phyloP scores from a whole-genome alignment of 1,140 invertebrate genomes.

The Sesamia nonagrioides region DNA sequence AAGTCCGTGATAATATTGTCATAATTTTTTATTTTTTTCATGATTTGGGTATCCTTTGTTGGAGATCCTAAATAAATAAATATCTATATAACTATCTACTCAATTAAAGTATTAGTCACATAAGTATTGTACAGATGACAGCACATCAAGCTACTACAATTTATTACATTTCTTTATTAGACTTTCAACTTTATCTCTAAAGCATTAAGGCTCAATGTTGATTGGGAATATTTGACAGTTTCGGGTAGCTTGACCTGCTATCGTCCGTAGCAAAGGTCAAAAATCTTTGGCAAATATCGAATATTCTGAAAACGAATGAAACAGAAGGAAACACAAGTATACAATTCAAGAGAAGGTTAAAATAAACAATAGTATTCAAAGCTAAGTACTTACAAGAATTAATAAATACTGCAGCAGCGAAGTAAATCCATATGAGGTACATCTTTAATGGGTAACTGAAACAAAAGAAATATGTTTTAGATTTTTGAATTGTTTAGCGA shows the following conservation, averaged over 20 bases:
- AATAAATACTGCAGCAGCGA: background rate
- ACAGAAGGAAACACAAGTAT: background rate
- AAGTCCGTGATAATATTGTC: too few species aligned
- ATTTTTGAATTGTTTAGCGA: background rate
- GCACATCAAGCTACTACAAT: too few species aligned
- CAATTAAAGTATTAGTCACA: background rate
- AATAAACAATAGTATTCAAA: background rate
- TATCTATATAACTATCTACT: background rate
- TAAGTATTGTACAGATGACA: too few species aligned
- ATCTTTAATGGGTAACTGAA: constrained; percentile 9
- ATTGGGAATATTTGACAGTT: too few species aligned
- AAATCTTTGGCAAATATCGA: background rate
- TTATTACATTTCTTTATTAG: too few species aligned
- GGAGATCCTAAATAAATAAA: background rate
- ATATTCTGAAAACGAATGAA: background rate
- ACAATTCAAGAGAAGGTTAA: background rate
- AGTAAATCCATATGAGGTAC: constrained; percentile 7
- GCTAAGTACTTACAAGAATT: constrained; percentile 19
- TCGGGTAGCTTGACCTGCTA: too few species aligned
- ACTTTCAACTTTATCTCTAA: too few species aligned
- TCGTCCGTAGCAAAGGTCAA: too few species aligned
- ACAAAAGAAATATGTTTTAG: background rate
- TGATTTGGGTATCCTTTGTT: too few species aligned
- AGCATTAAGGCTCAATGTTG: too few species aligned
- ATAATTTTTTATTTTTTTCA: too few species aligned